These are phyloP conservation scores for Agonum fuliginosum DNA, from an alignment of 2,888 invertebrate species.

Conservation along the genomic window DNA sequence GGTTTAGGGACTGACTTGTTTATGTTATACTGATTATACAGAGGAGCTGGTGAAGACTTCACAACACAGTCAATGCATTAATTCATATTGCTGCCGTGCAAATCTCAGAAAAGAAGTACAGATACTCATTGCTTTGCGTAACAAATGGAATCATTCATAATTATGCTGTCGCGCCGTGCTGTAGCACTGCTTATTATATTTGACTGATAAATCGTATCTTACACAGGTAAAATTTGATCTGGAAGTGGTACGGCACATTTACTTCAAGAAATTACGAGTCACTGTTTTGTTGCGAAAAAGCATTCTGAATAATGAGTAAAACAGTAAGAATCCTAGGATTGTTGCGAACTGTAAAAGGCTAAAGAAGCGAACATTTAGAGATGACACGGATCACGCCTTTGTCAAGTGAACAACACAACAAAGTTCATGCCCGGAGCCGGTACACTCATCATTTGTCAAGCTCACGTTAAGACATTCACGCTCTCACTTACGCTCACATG, in stretches of 20 bases:
- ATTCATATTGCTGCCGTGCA: conserved; percentile 72
- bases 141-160: conserved; percentile 54
- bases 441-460: conserved; percentile 69
- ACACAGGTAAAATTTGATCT: conserved; percentile 42
- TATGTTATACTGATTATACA: conserved; percentile 55
- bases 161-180: conserved; percentile 55
- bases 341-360: conserved; percentile 68
- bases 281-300: conserved; percentile 66
- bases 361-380: conserved; percentile 71
- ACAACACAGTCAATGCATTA: conserved; percentile 71
- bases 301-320: conserved; percentile 65
- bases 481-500: conserved; percentile 62
- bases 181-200: conserved; percentile 57
- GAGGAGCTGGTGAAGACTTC: conserved; percentile 67
- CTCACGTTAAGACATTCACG: conserved; percentile 67
- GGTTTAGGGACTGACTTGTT: conserved; percentile 17
- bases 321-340: conserved; percentile 69
- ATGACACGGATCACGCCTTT: conserved; percentile 63
- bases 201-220: conserved; percentile 25
- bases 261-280: conserved; percentile 54
- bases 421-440: conserved; percentile 62
- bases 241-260: conserved; percentile 48
- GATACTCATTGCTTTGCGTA: conserved; percentile 57
- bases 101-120: conserved; percentile 49
- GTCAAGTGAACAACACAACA: conserved; percentile 57